phyloP scores from a whole-genome alignment of 2,797 vertebrate genomes.

The Leuciscus waleckii region DNA sequence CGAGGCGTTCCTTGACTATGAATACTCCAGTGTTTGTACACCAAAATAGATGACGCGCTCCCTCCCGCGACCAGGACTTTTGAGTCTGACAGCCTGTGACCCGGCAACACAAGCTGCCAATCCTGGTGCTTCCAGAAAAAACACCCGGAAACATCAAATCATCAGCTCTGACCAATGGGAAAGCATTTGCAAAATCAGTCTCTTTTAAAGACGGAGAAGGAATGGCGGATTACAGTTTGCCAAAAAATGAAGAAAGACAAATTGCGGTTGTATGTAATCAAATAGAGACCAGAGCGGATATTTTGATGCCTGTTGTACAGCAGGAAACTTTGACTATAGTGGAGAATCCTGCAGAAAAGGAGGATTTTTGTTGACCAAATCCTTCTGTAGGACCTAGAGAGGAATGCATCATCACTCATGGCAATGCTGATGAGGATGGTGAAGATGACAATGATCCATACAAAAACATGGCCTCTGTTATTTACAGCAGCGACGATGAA shows the following conservation, averaged over 20 bases:
- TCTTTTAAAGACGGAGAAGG: slow-evolving; percentile 32
- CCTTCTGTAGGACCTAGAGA: slow-evolving; percentile 17
- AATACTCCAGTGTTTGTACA: slow-evolving; percentile 64
- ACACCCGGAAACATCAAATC: slow-evolving; percentile 1
- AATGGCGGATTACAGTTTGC: not conserved
- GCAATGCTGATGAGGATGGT: slow-evolving; percentile 1
- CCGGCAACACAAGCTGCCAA: slow-evolving; percentile 44
- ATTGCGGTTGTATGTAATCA: not conserved
- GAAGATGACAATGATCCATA: slow-evolving; percentile 53
- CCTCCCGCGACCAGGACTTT: slow-evolving; percentile 2
- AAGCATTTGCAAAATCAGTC: slow-evolving; percentile 2
- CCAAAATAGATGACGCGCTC: slow-evolving; percentile 63
- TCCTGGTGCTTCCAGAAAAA: slow-evolving; percentile 56
- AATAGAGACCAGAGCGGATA: not conserved
- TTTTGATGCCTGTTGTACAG: not conserved
- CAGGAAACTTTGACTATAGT: not conserved
- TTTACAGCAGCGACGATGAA: slow-evolving; percentile 53
- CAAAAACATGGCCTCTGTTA: slow-evolving; percentile 39
- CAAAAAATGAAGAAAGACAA: slow-evolving; percentile 7
- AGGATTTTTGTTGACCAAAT: not conserved
- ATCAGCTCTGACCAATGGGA: slow-evolving; percentile 28
- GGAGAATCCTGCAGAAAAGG: slow-evolving; percentile 19
- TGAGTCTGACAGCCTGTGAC: not conserved
- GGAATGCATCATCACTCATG: not conserved
- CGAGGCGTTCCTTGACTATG: slow-evolving; percentile 59